phyloP scores from a whole-genome alignment of 2,888 invertebrate genomes.

The Steromphala cineraria region DNA sequence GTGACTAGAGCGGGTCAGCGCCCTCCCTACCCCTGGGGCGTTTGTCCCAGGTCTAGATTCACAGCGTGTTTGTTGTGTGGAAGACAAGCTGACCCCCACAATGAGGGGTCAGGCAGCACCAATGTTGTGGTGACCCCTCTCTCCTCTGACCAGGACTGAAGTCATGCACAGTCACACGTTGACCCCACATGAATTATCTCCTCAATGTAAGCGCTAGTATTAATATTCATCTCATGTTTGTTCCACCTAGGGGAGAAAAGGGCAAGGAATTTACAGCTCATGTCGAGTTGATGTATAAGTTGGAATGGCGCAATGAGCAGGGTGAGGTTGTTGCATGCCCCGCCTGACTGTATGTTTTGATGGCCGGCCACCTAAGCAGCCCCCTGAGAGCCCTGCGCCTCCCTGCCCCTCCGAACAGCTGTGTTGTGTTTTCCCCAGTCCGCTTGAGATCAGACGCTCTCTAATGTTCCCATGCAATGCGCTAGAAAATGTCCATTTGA shows the following conservation, averaged over 20 bases:
- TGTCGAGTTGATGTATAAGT: not conserved
- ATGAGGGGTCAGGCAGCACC: too few species aligned
- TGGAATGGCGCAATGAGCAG: not conserved
- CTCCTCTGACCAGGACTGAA: not conserved
- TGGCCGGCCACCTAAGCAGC: not conserved
- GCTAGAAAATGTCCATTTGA: not conserved
- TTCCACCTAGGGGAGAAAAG: not conserved
- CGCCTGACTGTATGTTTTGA: not conserved
- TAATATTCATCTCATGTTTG: constrained; percentile 2
- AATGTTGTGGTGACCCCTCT: too few species aligned
- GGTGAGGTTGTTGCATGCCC: not conserved
- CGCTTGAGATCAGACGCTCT: not conserved
- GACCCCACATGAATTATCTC: not conserved
- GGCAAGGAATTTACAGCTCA: not conserved
- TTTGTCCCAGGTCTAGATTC: too few species aligned
- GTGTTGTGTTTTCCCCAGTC: not conserved
- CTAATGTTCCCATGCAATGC: not conserved
- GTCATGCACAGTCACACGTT: not conserved
- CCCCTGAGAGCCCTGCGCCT: not conserved
- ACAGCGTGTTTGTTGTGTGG: too few species aligned
- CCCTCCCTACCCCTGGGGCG: too few species aligned
- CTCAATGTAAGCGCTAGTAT: not conserved
- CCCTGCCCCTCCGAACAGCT: not conserved
- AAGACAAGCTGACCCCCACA: too few species aligned
- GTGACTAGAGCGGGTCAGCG: too few species aligned